A percentile compares a stretch with the other conserved stretches of the same genome.
phyloP scores from a whole-genome alignment of 2,113 vertebrate genomes.

The Cavia aperea region DNA sequence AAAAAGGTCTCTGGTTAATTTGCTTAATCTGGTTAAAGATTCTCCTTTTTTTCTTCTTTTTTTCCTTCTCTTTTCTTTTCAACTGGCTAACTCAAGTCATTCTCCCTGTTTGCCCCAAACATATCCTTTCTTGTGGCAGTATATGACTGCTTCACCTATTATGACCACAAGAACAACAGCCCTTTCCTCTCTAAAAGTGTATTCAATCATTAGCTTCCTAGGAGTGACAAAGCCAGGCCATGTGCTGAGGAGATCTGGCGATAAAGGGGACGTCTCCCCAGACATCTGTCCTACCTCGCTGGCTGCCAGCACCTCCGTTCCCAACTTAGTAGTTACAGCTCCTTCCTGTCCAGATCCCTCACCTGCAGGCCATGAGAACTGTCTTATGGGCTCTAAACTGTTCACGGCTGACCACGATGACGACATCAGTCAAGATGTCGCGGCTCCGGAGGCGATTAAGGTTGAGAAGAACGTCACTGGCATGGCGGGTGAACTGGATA shows the following conservation, averaged over 20 bases:
- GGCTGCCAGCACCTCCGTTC: not conserved
- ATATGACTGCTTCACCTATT: not conserved
- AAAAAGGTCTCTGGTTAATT: not conserved
- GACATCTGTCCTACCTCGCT: rapidly evolving
- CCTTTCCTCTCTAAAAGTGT: not conserved
- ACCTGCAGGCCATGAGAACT: conserved; percentile 99
- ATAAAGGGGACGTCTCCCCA: not conserved
- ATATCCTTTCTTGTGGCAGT: not conserved
- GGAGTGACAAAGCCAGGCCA: not conserved
- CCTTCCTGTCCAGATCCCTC: conserved; percentile 42
- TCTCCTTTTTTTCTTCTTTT: not conserved
- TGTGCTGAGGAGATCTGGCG: not conserved
- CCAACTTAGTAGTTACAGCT: not conserved
- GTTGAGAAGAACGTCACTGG: conserved; percentile 95
- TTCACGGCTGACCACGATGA: conserved; percentile 93
- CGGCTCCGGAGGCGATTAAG: conserved; percentile 94
- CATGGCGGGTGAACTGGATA: conserved; percentile 98
- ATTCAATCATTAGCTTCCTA: not conserved
- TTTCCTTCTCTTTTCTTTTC: not conserved
- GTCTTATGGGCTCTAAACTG: conserved; percentile 98
- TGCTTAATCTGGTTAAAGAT: not conserved
- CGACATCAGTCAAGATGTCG: conserved; percentile 95
- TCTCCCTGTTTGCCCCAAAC: not conserved
- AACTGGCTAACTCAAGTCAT: not conserved
- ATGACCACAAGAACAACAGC: not conserved